Evolutionary conservation across 1,140 invertebrate genomes (phyloP).

Genomic region (Drosophila obscura): DNA sequence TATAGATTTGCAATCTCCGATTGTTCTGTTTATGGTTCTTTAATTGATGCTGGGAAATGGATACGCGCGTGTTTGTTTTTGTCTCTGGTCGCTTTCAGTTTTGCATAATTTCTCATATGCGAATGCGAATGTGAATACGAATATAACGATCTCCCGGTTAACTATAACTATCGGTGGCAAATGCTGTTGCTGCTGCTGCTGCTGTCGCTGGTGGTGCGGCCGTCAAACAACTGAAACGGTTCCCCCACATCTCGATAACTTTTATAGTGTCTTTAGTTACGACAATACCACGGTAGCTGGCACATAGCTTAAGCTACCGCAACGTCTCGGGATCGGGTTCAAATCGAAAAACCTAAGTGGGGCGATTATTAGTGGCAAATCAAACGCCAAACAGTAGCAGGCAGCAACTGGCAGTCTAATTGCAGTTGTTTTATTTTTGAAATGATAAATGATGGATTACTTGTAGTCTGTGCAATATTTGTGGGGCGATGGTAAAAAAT

Average conservation of each 20-base stretch:
- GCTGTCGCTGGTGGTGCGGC: conserved; percentile 30
- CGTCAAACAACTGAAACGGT: conserved; percentile 53
- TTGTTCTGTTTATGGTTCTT: conserved; percentile 29
- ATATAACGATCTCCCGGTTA: neutral
- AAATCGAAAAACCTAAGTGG: conserved; percentile 43
- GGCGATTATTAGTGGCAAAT: conserved; percentile 41
- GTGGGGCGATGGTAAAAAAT: conserved; percentile 20
- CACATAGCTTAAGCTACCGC: neutral
- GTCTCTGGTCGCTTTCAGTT: conserved; percentile 14
- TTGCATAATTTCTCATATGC: conserved; percentile 40
- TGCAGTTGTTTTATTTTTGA: conserved; percentile 45
- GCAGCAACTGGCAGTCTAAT: conserved; percentile 45
- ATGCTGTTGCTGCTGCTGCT: conserved; percentile 20
- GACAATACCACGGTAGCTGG: neutral
- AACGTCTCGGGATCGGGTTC: conserved; percentile 33
- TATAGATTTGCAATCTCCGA: conserved; percentile 29
- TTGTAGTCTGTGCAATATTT: conserved; percentile 25
- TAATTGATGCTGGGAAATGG: conserved; percentile 25
- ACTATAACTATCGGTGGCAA: conserved; percentile 27
- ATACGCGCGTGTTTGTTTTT: conserved; percentile 10
- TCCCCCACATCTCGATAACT: conserved; percentile 40
- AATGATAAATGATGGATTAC: conserved; percentile 49
- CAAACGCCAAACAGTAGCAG: conserved; percentile 49
- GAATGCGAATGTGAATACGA: conserved; percentile 24
- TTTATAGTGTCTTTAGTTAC: conserved; percentile 49